Evolutionary conservation across 2,888 invertebrate species (phyloP), one percentile per base, ranked within the genome.

Genomic region (Cremastinae sp.): DNA sequence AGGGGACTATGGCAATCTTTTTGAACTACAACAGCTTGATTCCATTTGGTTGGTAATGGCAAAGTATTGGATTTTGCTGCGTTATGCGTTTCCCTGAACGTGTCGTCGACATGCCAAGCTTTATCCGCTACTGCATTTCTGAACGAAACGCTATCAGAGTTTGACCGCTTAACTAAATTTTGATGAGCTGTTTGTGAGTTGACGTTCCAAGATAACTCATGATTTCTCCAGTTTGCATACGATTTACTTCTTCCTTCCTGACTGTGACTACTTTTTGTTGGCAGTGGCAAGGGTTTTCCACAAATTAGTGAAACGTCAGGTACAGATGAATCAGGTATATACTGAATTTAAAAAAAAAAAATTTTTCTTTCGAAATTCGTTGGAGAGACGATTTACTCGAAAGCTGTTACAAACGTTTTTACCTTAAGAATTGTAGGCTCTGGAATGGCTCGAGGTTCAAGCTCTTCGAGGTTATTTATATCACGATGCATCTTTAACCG

Each of bases 241-340:
- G 86, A 82, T 59, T 80, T 80, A 71, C 72, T 77, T 12, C 51
- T 72, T 53, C 66, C 64, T 34, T 80, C 68, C 4, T 49, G 2
- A 41, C 14, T 68, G 5, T 74, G 53, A 8, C 34, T 18, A 12
- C 3, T 49, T 34, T 53, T 20, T 0, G 68, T 18, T 7, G n/a
- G 36, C 10, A 16, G 9, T 14, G 68, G 56, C 45, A 61, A 18
- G 28, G 81, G 70, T 68, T 84, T 87, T 2, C 86, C 86, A 61
- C 87, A 84, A 66, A 88, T 84, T 54, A 88, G 75, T n/a, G 88
- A 88, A 12, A 88, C 83, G 66, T 88, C 88, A 8, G 88, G 87
- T 7, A 88, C 87, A 8, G 83, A 83, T 41, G 87, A 85, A 14
- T 78, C 70, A 12, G 84, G 76, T 28, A 83, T 72, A 16, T 72